phyloP scores from a whole-genome alignment of 2,888 invertebrate species.

The Iselma pallidipennis region DNA sequence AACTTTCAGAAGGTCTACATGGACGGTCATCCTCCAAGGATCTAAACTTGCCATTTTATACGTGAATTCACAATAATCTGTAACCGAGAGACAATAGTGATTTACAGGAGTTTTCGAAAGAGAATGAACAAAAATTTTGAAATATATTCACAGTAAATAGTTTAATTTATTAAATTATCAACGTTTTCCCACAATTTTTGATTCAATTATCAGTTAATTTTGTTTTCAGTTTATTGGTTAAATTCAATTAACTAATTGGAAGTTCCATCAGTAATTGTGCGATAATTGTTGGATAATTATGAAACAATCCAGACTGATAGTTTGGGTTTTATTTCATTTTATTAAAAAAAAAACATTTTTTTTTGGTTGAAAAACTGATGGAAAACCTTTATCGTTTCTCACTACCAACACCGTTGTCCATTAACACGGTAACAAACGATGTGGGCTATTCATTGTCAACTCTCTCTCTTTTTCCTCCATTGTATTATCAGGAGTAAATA shows the following conservation, averaged over 20 bases:
- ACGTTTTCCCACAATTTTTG: too few species aligned
- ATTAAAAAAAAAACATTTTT: too few species aligned
- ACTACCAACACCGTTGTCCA: not conserved
- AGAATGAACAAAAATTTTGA: not conserved
- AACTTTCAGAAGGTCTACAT: slow-evolving; percentile 24
- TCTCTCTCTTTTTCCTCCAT: too few species aligned
- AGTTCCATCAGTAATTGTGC: too few species aligned
- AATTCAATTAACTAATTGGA: not conserved
- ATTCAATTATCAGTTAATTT: not conserved
- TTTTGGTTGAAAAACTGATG: not conserved
- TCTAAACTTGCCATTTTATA: slow-evolving; percentile 30
- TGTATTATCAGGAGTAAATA: too few species aligned
- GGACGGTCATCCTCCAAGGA: slow-evolving; percentile 26
- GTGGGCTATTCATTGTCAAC: not conserved
- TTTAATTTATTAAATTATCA: too few species aligned
- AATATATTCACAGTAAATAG: too few species aligned
- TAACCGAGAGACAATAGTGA: too few species aligned
- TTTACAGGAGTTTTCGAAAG: too few species aligned
- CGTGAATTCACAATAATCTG: not conserved
- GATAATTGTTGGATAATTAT: too few species aligned
- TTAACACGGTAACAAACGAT: not conserved
- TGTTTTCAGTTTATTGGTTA: not conserved
- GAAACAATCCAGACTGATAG: too few species aligned
- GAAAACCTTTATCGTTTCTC: not conserved
- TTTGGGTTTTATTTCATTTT: not conserved